phyloP scores from a whole-genome alignment of 37 sponge, comb jelly and placozoan species.

The Petrosia ficiformis region DNA sequence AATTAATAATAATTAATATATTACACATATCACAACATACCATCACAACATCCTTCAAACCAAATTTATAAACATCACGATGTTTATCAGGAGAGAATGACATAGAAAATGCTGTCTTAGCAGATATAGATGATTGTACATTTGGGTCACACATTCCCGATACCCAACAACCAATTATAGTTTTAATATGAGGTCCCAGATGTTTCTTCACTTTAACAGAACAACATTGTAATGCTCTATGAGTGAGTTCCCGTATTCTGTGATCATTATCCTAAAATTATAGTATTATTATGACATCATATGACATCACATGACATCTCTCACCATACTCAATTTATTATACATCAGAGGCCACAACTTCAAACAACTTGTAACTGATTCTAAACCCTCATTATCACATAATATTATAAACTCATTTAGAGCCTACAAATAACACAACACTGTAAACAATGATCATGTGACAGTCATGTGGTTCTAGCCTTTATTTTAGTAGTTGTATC shows the following conservation, averaged over 20 bases:
- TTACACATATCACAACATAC: constrained; percentile 6
- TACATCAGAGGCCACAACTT: constrained; percentile 61
- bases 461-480: constrained; percentile 3
- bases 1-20: not conserved
- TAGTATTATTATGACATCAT: not conserved
- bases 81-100: constrained; percentile 47
- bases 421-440: constrained; percentile 33
- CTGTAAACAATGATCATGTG: not conserved
- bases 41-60: constrained; percentile 19
- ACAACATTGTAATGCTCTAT: constrained; percentile 50
- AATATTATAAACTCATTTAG: constrained; percentile 49
- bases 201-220: constrained; percentile 13
- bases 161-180: constrained; percentile 74
- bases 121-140: constrained; percentile 49
- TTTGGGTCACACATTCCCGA: constrained; percentile 69
- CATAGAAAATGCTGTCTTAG: constrained; percentile 47
- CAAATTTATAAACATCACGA: constrained; percentile 23
- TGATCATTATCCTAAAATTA: constrained; percentile 64
- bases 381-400: constrained; percentile 16
- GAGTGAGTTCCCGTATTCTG: constrained; percentile 57
- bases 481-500: constrained; percentile 68
- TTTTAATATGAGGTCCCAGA: constrained; percentile 49
- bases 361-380: constrained; percentile 13
- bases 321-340: constrained; percentile 56
- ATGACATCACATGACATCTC: too few relatives aligned